Evolutionary conservation across 1,140 invertebrate species (phyloP), one percentile per base, ranked within the genome.

Genomic region (Vanessa tameamea): DNA sequence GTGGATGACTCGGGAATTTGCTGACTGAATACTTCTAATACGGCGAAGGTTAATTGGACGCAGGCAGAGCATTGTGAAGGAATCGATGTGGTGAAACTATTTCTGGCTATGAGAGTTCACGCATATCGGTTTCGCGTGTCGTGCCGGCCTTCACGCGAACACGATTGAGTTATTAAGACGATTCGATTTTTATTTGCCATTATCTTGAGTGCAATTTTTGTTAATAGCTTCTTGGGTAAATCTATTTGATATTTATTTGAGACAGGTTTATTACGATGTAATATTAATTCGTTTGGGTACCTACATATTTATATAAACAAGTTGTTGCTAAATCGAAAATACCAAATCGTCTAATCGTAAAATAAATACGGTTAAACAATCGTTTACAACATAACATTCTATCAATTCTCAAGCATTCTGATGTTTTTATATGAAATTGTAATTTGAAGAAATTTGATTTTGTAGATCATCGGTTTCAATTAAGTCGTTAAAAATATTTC

Each of bases 1-100:
- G 47, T 69, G 72, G 78, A 86, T 87, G 83, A 86, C 87, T 88
- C 76, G 79, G 76, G 78, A 82, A 84, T 88, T 84, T 79, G 77
- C 64, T 77, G 87, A 61, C 57, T 87, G 87, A 88, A 69, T 85
- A 85, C 84, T 86, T 86, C 85, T 79, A 82, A 61, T 61, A 61
- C 31, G 31, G 31, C 78, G 82, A 86, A 90, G 88, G 88, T 90
- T 90, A 90, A 90, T 90, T 90, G 88, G 86, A 90, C 82, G 84
- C 83, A 82, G 79, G 78, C 85, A 83, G 80, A 76, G 84, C 85
- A 88, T 89, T 89, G 85, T 88, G 81, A 84, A 86, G 83, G 84
- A 86, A 88, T 88, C 86, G 85, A 87, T 80, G 48, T 9, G 14
- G 16, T 23, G 31, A 61, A 37, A 61, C 23, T 74, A 69, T 69